A percentile compares a stretch with the other conserved stretches of the same genome.
phyloP scores from a whole-genome alignment of 2,888 invertebrate species.

The Andrena hattorfiana region DNA sequence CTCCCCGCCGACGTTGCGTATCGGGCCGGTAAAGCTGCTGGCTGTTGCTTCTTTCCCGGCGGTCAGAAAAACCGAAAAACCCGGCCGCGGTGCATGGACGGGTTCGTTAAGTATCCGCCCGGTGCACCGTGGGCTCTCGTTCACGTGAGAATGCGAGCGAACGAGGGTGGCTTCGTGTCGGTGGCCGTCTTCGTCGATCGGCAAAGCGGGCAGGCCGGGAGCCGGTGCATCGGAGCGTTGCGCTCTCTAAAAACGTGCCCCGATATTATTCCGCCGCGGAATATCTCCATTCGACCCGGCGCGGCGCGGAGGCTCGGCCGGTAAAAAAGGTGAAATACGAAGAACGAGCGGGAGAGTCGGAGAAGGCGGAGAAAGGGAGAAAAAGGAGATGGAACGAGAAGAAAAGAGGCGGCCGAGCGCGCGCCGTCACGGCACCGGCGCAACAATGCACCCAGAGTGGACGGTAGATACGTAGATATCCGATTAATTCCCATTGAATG shows the following conservation, averaged over 20 bases:
- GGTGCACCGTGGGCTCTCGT: conserved; percentile 24
- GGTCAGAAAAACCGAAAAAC: conserved; percentile 64
- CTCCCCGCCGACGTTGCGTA: conserved; percentile 66
- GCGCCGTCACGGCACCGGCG: conserved; percentile 64
- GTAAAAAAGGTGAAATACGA: conserved; percentile 59
- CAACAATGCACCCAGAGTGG: conserved; percentile 70
- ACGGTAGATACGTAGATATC: conserved; percentile 76
- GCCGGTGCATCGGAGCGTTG: conserved; percentile 54
- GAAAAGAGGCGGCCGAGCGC: conserved; percentile 45
- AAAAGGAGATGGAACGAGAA: conserved; percentile 40
- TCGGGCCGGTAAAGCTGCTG: conserved; percentile 45
- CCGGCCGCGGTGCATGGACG: conserved; percentile 38
- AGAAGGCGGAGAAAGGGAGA: conserved; percentile 24
- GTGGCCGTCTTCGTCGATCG: conserved; percentile 15
- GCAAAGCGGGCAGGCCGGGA: neutral
- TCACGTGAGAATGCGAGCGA: conserved; percentile 54
- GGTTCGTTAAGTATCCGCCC: conserved; percentile 66
- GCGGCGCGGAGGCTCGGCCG: conserved; percentile 6
- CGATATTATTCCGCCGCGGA: conserved; percentile 69
- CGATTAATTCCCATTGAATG: conserved; percentile 84
- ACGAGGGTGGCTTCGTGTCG: conserved; percentile 33
- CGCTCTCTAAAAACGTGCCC: conserved; percentile 60
- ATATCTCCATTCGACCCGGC: conserved; percentile 69
- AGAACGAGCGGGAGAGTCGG: conserved; percentile 15
- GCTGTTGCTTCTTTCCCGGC: conserved; percentile 33